These are phyloP conservation scores for Neocrepidodera transversa DNA, from an alignment of 2,888 invertebrate genomes.

Conservation along the genomic window DNA sequence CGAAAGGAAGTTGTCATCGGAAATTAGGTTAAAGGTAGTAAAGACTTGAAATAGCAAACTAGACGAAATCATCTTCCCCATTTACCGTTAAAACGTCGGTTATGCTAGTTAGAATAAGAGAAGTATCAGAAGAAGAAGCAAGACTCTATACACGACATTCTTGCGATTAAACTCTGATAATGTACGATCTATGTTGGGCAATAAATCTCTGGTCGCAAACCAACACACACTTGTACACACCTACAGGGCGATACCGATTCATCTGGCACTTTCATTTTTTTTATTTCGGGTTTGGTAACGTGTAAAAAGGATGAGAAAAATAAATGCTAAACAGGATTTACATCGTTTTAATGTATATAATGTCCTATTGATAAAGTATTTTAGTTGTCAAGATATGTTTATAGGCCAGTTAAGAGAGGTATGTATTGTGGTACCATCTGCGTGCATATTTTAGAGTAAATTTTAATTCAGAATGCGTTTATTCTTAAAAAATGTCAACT, in stretches of 20 bases:
- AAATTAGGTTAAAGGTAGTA: too few species aligned
- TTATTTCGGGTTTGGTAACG: background rate
- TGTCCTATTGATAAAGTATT: constrained; percentile 8
- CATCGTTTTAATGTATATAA: constrained; percentile 17
- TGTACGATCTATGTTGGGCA: constrained; percentile 43
- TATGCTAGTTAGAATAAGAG: constrained; percentile 18
- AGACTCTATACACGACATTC: constrained; percentile 41
- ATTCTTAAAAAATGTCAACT: too few species aligned
- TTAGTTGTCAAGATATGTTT: constrained; percentile 13
- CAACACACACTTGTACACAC: constrained; percentile 25
- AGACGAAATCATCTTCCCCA: constrained; percentile 4
- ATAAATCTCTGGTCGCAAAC: constrained; percentile 46
- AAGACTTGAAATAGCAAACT: background rate
- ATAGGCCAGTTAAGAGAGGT: background rate
- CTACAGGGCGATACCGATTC: constrained; percentile 22
- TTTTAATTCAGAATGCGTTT: too few species aligned
- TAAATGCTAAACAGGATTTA: background rate
- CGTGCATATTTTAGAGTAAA: too few species aligned
- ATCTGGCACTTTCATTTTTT: constrained; percentile 9
- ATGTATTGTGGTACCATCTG: too few species aligned
- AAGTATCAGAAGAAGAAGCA: constrained; percentile 20
- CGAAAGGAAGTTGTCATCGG: too few species aligned
- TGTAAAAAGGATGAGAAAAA: background rate
- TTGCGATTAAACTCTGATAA: constrained; percentile 47
- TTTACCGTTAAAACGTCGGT: constrained; percentile 28